Evolutionary conservation across 2,113 vertebrate genomes (phyloP), one percentile per base, ranked within the genome.

Genomic region (human (Homo sapiens)): DNA sequence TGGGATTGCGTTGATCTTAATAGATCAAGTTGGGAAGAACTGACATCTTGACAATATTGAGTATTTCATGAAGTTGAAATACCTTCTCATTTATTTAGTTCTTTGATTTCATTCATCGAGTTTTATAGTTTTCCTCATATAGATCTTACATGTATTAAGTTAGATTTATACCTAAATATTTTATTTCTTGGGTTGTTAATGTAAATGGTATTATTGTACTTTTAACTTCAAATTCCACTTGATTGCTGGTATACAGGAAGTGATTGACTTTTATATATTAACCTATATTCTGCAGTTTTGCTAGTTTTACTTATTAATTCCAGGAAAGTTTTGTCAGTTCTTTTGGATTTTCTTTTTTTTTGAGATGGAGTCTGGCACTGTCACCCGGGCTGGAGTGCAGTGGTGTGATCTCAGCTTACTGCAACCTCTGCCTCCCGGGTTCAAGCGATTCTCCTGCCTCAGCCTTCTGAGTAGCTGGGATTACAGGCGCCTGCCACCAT

Each of bases 381-480:
- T 61, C 25, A 11, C 59, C 10, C 0, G 10, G 59, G 59, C 59
- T 61, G 25, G 59, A 61, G 59, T 11, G 59, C 9, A 61, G 59
- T 27, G 59, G 4, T 11, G 25, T 5, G 1, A 61, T 61, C 59
- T 25, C 0, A 1, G 25, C 10, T 27, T 5, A 61, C 4, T 27
- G 59, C 25, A 27, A 27, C 25, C 59, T 61, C 59, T 0, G 1
- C 59, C 59, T 27, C 10, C 59, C 4, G 4, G 59, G 25, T 27
- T 61, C 59, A 61, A 12, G 25, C 1, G 0, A 23, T 61, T 27
- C 59, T 61, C 25, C 27, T 64, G 27, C 27, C 5, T 12, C 27
- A 30, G 5, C 27, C 61, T 64, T 10, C 11, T 12, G 27, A 30
- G 27, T 30, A 64, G 27, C 61, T 64, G 27, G 61, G 61, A 30